Evolutionary conservation across 1,140 invertebrate species (phyloP), one percentile per base, ranked within the genome.

Genomic region (Melipona quadrifasciata): DNA sequence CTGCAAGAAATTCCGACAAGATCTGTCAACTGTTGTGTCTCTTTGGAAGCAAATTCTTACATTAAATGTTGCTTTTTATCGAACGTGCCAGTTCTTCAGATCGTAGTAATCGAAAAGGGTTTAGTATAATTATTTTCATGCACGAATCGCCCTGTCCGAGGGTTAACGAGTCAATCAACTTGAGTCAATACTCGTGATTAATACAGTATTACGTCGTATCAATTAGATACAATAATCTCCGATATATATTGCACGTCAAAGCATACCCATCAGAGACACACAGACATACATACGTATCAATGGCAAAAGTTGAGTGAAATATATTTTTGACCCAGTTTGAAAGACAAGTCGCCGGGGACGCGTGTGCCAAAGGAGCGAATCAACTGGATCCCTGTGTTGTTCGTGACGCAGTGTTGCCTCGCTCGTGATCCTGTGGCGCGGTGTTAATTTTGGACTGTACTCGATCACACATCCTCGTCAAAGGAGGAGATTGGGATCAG

Each of bases 401-500:
- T 86, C 73, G 47, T 84, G 80, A 89, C 65, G 76, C 64, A 65
- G 73, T 68, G 57, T 78, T 86, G 64, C 51, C 67, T 55, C 70
- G 64, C 71, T 81, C 75, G 70, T 84, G 75, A 68, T 88, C 75
- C 53, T 86, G 58, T 65, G 53, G 77, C 72, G 64, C 71, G 57
- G 85, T 65, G 81, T 89, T 89, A 89, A 89, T 89, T 89, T 89
- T 86, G 78, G 84, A 55, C 82, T 86, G 80, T 79, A 72, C 68
- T 83, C 72, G 73, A 85, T 83, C 73, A 81, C 67, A 83, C 68
- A 75, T 79, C 74, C 76, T 79, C 76, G 82, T 84, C 82, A 84
- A 84, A 84, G 82, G 74, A 84, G 82, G 79, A 84, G 82, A 84
- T 79, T 78, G 76, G 75, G 76, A 84, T 84, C 82, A 84, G 65